phyloP scores from a whole-genome alignment of 2,113 vertebrate species.

The Ceyx margarethae region DNA sequence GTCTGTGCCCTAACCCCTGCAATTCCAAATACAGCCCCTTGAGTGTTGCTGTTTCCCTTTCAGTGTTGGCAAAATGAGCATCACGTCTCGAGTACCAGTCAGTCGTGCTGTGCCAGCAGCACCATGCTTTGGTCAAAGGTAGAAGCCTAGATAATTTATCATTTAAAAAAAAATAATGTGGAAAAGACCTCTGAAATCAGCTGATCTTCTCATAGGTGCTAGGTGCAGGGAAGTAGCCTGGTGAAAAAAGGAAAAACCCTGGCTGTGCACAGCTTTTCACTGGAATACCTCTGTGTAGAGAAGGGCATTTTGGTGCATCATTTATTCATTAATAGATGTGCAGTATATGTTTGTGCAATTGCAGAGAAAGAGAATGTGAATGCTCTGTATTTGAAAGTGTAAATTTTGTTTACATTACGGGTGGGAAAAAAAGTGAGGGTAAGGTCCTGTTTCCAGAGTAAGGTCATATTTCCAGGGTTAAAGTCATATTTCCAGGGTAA shows the following conservation, averaged over 20 bases:
- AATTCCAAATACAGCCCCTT: neutral
- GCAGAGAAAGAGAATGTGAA: neutral
- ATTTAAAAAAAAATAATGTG: neutral
- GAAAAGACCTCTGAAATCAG: neutral
- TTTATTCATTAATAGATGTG: neutral
- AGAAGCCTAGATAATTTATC: neutral
- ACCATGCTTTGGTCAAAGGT: neutral
- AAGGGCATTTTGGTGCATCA: neutral
- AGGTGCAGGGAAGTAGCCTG: neutral
- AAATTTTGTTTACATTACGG: neutral
- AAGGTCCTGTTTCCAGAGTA: neutral
- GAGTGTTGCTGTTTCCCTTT: neutral
- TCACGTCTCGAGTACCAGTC: neutral
- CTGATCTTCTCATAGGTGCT: neutral
- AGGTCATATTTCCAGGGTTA: neutral
- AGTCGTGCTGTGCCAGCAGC: neutral
- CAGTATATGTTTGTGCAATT: neutral
- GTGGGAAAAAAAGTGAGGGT: neutral
- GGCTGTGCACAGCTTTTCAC: conserved; percentile 17
- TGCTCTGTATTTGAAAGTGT: neutral
- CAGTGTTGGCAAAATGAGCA: neutral
- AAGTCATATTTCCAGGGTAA: neutral
- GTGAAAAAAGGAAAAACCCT: neutral
- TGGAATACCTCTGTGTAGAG: neutral
- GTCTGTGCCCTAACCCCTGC: neutral